Base-by-base conservation (phyloP, 1,140 invertebrate species). In the Hermetia illucens region DNA sequence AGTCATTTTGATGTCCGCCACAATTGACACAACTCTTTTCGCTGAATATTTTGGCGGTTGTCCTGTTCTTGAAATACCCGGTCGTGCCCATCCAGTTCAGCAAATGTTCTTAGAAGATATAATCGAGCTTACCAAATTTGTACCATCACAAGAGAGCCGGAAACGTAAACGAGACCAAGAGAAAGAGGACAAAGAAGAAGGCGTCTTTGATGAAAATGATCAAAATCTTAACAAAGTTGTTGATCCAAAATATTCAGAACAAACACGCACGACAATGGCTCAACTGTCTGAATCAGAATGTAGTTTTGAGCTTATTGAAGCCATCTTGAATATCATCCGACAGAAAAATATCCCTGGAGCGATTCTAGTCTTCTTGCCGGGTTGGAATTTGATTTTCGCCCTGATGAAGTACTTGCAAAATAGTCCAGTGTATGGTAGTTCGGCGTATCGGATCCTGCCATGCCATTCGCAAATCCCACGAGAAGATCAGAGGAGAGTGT, bases 1-100 rank as follows among this genome's bases (percentile, higher is more conserved):
- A 39, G 72, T 98, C 4, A 89, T 98, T 49, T 70, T 98, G 16
- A 98, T 98, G 93, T 96, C 91, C 5, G 94, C 95, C 4, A 95
- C 94, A 0, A 88, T 98, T 39, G 90, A 95, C 50, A 90, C 85
- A 0, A 74, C 81, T 0, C 66, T 94, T 0, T 98, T 98, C 60
- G 75, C 79, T 3, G 66, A 78, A 9, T 98, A 98, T 61, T 98
- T 98, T 61, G 82, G 82, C 38, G 70, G 82, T 41, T 92, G 89
- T 61, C 87, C 86, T 3, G 53, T 62, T 3, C 63, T 83, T 40
- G 76, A 82, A 66, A 77, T 90, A 2, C 72, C 76, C 2, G 88
- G 88, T 1, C 67, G 82, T 29, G 70, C 84, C 2, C 86, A 69
- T 57, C 84, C 87, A 0, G 86, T 93, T 0, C 63, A 80, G 40